Evolutionary conservation across 2,113 vertebrate species (phyloP), one percentile per base, ranked within the genome.

Genomic region (Prunella himalayana): DNA sequence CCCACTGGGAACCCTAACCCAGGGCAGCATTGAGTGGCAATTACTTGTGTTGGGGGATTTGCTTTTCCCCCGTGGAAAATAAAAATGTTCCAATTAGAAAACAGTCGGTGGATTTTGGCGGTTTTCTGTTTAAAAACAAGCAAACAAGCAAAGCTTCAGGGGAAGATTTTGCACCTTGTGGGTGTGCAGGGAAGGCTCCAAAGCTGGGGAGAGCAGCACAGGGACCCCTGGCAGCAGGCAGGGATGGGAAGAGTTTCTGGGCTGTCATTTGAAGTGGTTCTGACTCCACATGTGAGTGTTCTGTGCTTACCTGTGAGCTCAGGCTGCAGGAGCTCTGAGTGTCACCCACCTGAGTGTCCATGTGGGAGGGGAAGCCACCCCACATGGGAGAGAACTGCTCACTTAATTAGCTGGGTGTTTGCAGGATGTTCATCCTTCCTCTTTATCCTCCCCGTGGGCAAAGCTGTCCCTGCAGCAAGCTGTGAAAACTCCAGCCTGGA

Each of bases 51-150:
- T n/a, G 68, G 49, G 73, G 76, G 86, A 75, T 92, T 83, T 66
- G 90, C 68, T 84, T 96, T 86, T 86, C 80, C 88, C 92, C 27
- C 9, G 72, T 51, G 76, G 93, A 64, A 88, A 94, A 95, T 68
- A 49, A 82, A 83, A 88, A 47, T 18, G 76, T 75, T 92, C 76
- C 20, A 57, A 88, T 93, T 64, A 71, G 90, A 78, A 94, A 95
- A 57, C 51, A 44, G 69, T 31, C 44, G 7, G 47, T 49, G 76
- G 37, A 33, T 88, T 94, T 92, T 33, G 72, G 41, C 9, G 2
- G 82, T 42, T 93, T 88, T 77, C 56, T 19, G 2, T 83, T 78
- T 41, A 10, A 71, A 90, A 90, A 45, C 44, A 68, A 94, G 73
- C 10, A 75, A 95, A 76, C 84, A 93, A 84, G 73, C 83, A 30